These are phyloP conservation scores for Druon quercuslanigerum DNA, from an alignment of 1,140 invertebrate species.

Conservation along the genomic window DNA sequence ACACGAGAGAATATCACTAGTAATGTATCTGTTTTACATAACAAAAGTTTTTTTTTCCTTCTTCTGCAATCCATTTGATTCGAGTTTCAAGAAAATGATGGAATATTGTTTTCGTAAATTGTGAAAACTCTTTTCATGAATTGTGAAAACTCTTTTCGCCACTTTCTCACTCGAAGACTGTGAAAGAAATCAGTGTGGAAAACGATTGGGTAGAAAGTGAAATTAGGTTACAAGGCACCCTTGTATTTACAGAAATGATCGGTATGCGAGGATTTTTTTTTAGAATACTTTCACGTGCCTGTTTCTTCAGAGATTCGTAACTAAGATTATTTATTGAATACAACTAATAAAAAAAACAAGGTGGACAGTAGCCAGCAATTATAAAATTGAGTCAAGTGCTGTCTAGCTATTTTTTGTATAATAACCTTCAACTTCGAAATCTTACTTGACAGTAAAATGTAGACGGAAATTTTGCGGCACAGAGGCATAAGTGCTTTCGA, in stretches of 20 bases:
- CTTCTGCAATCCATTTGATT: slow-evolving; percentile 53
- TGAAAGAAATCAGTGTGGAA: neutral
- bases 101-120: neutral
- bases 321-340: slow-evolving; percentile 25
- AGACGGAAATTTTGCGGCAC: neutral
- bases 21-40: slow-evolving; percentile 48
- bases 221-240: slow-evolving; percentile 23
- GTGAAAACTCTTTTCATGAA: neutral
- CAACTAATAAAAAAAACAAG: neutral
- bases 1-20: slow-evolving; percentile 47
- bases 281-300: slow-evolving; percentile 17
- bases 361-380: neutral
- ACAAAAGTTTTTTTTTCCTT: slow-evolving; percentile 53
- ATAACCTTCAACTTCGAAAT: slow-evolving; percentile 3
- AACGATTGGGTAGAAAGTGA: neutral
- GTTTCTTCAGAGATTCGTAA: slow-evolving; percentile 19
- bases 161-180: slow-evolving; percentile 8
- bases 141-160: neutral
- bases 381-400: neutral
- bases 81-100: slow-evolving; percentile 31
- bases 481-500: too few species aligned
- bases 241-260: slow-evolving; percentile 9
- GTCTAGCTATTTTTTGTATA: neutral
- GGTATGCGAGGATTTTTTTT: neutral
- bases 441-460: neutral